Base-by-base conservation (phyloP, 2,797 vertebrate species). In the Adelosebastes latens region DNA sequence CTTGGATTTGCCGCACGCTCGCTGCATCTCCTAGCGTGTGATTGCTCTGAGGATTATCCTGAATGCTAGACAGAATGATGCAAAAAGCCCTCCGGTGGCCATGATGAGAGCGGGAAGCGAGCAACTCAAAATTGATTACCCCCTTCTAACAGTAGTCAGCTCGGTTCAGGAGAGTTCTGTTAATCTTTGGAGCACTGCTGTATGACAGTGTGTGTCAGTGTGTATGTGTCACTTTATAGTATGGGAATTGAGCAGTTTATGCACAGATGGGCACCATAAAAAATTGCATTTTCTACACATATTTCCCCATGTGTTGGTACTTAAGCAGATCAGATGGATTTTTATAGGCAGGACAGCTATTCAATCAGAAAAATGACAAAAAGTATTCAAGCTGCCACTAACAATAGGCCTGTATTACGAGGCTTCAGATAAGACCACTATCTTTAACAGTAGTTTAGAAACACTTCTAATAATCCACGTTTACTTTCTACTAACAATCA, bases 1-100 rank as follows among this genome's bases (percentile, higher is more conserved):
- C 84, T 86, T 81, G 91, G 88, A 92, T 92, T 92, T 90, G 87
- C 87, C 52, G 79, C 89, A 76, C 70, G 66, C 91, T 87, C 55
- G 67, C 92, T 88, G 89, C 90, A 90, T 93, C 91, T 93, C 86
- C 89, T 90, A 90, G 90, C 90, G 87, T 93, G 92, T 91, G 91
- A 94, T 95, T 94, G 93, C 89, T 92, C 84, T 58, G 89, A 92
- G 94, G 94, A 94, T 94, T 93, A 94, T 92, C 92, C 88, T 36
- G 70, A 90, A 94, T 70, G 88, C 89, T 73, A 87, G 84, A 90
- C 88, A 90, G 93, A 93, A 89, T 88, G 88, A 93, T 92, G 89
- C 91, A 94, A 91, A 92, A 90, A 90, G 90, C 91, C 91, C 90
- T 89, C 89, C 88, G 87, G 88, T 88, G 91, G 92, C 93, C 84